Evolutionary conservation across 2,888 invertebrate genomes (phyloP).

Genomic region (Tricholauxania praeusta): DNA sequence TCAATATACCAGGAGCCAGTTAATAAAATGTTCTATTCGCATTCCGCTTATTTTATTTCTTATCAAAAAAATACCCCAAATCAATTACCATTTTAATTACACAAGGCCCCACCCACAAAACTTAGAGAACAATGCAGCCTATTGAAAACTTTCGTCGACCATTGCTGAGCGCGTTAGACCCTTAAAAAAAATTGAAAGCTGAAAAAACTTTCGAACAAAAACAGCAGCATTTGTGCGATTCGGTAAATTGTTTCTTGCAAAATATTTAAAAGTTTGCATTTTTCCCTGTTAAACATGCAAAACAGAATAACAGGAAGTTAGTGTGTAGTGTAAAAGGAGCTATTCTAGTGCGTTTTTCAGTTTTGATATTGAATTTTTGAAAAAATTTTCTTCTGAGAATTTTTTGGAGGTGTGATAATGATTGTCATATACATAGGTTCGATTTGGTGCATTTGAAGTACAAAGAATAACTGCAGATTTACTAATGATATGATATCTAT

Average conservation of each 20-base stretch:
- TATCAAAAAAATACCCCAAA: conserved; percentile 18
- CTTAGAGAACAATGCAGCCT: neutral
- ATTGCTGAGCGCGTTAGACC: conserved; percentile 1
- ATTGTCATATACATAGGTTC: too few relatives aligned
- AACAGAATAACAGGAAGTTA: neutral
- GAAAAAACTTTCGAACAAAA: neutral
- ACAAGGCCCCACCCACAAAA: neutral
- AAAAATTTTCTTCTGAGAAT: too few relatives aligned
- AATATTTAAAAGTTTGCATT: conserved; percentile 32
- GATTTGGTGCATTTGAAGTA: too few relatives aligned
- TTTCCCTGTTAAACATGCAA: conserved; percentile 26
- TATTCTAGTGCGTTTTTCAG: too few relatives aligned
- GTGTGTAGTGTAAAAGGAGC: too few relatives aligned
- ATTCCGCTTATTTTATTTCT: too few relatives aligned
- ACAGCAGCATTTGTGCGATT: conserved; percentile 14
- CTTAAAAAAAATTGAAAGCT: neutral
- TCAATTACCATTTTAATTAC: conserved; percentile 40
- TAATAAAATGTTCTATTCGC: too few relatives aligned
- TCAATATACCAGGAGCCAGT: too few relatives aligned
- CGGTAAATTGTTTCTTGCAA: conserved; percentile 30
- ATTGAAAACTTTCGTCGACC: conserved; percentile 16
- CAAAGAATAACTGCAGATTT: too few relatives aligned
- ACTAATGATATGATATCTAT: too few relatives aligned
- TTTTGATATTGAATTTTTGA: too few relatives aligned
- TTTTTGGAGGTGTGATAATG: too few relatives aligned